Evolutionary conservation across 1,140 invertebrate species (phyloP), one percentile per base, ranked within the genome.

Genomic region (Leptopilina boulardi): DNA sequence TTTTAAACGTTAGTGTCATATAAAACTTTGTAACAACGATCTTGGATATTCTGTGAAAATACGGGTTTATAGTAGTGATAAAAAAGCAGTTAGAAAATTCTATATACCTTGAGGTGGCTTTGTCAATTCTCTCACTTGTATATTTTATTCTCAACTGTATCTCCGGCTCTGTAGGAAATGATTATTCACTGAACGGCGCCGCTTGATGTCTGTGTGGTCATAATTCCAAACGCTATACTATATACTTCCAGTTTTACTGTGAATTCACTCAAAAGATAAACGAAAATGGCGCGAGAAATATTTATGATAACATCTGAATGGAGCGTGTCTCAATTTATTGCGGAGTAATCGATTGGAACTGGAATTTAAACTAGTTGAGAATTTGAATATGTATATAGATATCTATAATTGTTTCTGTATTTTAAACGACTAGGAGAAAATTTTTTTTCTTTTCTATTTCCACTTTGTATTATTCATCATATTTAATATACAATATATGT

Each of bases 1-100:
- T 19, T 54, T 54, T 54, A 77, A 59, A 76, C 71, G 74, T 18
- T 41, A 44, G 71, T 56, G 73, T 42, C 76, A 71, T 47, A 77
- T 21, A 21, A 54, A 21, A 54, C 4, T 10, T 19, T 21, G n/a
- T 54, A 54, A 54, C 21, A 21, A 54, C 51, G 15, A 54, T 54
- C 51, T 18, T 54, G 21, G n/a, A 54, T 54, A 54, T 54, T 54
- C 51, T 54, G 51, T 4, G 51, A 54, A 54, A 54, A 38, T 54
- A 21, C 51, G 51, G 51, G 51, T 70, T 70, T 70, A 70, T 30
- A 38, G 66, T 30, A 11, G 26, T 34, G 26, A 15, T 26, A 70
- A 70, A 70, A 70, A 70, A 70, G 23, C 18, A 70, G 66, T 23
- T 5, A 30, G 8, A 8, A 38, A 70, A 5, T 70, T 70, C 34